These are phyloP conservation scores for Ciconia maguari DNA, from an alignment of 2,113 vertebrate species.

Conservation along the genomic window DNA sequence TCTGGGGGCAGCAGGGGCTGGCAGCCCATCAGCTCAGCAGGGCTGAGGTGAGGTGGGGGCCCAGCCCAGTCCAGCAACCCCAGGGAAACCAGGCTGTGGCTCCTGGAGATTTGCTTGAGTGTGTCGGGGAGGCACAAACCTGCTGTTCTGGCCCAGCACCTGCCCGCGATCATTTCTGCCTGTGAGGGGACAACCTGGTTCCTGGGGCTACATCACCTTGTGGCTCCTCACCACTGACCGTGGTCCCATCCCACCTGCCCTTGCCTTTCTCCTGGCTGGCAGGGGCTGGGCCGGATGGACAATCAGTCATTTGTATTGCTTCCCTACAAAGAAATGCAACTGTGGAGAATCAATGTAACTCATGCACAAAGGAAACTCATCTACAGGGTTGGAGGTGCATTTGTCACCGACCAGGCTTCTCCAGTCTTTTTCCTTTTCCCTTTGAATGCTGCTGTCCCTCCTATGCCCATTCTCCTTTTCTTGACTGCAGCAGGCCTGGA, in stretches of 20 bases:
- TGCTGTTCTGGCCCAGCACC: not conserved
- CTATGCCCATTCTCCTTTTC: not conserved
- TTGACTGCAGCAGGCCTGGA: not conserved
- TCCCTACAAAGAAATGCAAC: not conserved
- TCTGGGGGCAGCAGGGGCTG: too few relatives aligned
- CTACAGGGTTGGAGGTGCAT: not conserved
- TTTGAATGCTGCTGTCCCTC: not conserved
- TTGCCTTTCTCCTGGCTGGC: not conserved
- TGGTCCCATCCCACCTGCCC: too few relatives aligned
- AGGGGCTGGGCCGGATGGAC: not conserved
- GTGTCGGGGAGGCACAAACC: not conserved
- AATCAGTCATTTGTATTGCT: not conserved
- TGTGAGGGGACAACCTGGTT: not conserved
- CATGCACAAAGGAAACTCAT: not conserved
- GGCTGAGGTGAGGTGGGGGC: not conserved
- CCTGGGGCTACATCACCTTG: fast-evolving
- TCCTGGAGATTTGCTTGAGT: not conserved
- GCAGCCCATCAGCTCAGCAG: not conserved
- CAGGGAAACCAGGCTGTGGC: fast-evolving
- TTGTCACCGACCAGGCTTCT: not conserved
- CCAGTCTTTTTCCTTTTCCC: not conserved
- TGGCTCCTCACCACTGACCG: not conserved
- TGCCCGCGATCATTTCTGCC: not conserved
- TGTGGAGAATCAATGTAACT: not conserved
- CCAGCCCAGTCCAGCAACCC: not conserved